Evolutionary conservation across 1,140 invertebrate species (phyloP).

Genomic region (Caerostris extrusa): DNA sequence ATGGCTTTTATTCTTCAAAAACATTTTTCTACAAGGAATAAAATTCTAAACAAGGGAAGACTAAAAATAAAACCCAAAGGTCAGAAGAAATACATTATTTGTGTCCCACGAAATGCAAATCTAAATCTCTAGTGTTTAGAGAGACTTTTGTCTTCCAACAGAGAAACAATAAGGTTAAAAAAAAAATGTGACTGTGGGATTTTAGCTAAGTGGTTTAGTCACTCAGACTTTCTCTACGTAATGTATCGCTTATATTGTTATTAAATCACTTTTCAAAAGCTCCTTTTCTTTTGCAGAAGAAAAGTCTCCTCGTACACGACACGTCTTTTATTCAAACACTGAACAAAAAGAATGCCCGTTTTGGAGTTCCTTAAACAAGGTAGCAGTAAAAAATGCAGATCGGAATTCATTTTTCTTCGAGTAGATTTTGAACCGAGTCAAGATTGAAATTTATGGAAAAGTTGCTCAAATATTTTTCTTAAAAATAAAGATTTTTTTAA

Average conservation of each 20-base stretch:
- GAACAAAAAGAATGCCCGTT: not conserved
- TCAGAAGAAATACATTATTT: not conserved
- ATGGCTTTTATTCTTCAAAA: not conserved
- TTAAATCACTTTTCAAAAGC: conserved; percentile 14
- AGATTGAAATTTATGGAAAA: not conserved
- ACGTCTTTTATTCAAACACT: too few relatives aligned
- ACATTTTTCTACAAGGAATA: not conserved
- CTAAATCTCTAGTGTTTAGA: not conserved
- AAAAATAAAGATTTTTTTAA: not conserved
- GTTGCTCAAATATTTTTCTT: not conserved
- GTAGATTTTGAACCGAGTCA: not conserved
- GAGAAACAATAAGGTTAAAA: not conserved
- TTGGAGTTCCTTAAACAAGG: too few relatives aligned
- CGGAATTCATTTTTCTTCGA: not conserved
- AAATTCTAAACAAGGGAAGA: not conserved
- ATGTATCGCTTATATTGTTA: conserved; percentile 10
- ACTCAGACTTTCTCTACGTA: conserved; percentile 26
- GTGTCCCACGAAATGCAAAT: not conserved
- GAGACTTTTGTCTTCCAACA: not conserved
- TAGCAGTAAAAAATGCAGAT: not conserved
- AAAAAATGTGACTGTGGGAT: too few relatives aligned
- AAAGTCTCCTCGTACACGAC: not conserved
- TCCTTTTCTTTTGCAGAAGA: not conserved
- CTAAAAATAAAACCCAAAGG: not conserved
- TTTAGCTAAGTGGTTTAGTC: not conserved